Evolutionary conservation across 1,140 invertebrate genomes (phyloP), one percentile per base, ranked within the genome.

Genomic region (Pseudachorutes palmiensis): DNA sequence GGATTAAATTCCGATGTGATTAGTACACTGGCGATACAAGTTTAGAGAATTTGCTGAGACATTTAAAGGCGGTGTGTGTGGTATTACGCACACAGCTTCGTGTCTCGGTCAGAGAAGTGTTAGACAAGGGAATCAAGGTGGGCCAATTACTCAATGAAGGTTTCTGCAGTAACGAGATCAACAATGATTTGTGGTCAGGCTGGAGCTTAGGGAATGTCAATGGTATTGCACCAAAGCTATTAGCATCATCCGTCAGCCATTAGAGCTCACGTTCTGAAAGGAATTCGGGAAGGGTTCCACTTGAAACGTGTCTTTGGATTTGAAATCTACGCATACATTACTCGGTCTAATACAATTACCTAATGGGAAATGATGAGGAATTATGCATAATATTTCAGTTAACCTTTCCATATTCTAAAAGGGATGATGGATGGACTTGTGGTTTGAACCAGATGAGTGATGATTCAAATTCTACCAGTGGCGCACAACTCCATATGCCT

Each of bases 81-180:
- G n/a, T n/a, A n/a, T n/a, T n/a, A n/a, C n/a, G n/a, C n/a, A n/a
- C n/a, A n/a, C n/a, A n/a, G n/a, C n/a, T n/a, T n/a, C n/a, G n/a
- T n/a, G n/a, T n/a, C n/a, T 12, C 36, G 9, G 36, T 45, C 9
- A 12, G 19, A 45, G 19, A 45, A 19, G 36, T 45, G 36, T 45
- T 9, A 45, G 36, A 45, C 36, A 45, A 45, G 36, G 19, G 19
- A 45, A 45, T 45, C 36, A 45, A 45, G 36, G 36, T 45, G 36
- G 36, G 36, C 36, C 36, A 45, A 45, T 45, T 45, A 45, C 36
- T 45, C 36, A 45, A 45, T n/a, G n/a, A n/a, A n/a, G n/a, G n/a
- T n/a, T n/a, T 9, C 36, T 9, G 19, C 9, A 45, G 36, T 45
- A 19, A 45, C 9, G 36, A 19, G 36, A 12, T 45, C 9, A 45